Evolutionary conservation across 1,140 invertebrate genomes (phyloP), one percentile per base, ranked within the genome.

Genomic region (Sycophaga agraensis): DNA sequence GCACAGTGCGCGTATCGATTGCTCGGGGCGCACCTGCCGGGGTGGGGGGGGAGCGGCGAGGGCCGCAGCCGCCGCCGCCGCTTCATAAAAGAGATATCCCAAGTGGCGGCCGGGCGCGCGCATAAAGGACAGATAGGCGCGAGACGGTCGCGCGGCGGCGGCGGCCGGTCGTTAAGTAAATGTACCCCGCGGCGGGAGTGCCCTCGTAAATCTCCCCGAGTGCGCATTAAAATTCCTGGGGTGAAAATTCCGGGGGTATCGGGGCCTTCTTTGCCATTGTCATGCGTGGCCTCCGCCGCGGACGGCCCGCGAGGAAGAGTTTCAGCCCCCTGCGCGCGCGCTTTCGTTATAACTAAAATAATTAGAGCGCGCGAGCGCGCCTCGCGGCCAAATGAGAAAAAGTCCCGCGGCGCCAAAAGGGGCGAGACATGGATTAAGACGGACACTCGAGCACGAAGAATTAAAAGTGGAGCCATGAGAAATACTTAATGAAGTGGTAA

Each of bases 141-240:
- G 53, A 56, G 40, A n/a, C 37, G 54, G 26, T 24, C 37, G 31
- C 48, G 11, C 16, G 56, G 28, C 28, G 28, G 28, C 28, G 28
- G 28, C 4, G 28, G 26, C 42, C 48, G 56, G 57, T 65, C 63
- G 66, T 68, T 68, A 68, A 68, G 64, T 57, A 60, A 65, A 65
- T 58, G 63, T 62, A 54, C 43, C 58, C 35, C 42, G 35, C 35
- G 28, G 55, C 24, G 48, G 48, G 51, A 57, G 58, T 42, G 49
- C 59, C 57, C 58, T 66, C 67, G 67, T 68, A 68, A 68, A 68
- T 68, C 64, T 66, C 60, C 24, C 56, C 55, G 64, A 68, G 64
- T 66, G 56, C 64, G 67, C 59, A 68, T 68, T 66, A 68, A 68
- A 68, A 68, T 68, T 68, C 64, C 67, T 55, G 34, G 64, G 57